A percentile compares a stretch with the other conserved stretches of the same genome.
phyloP scores from a whole-genome alignment of 2,113 vertebrate species.

The Myanophis thanlyinensis region DNA sequence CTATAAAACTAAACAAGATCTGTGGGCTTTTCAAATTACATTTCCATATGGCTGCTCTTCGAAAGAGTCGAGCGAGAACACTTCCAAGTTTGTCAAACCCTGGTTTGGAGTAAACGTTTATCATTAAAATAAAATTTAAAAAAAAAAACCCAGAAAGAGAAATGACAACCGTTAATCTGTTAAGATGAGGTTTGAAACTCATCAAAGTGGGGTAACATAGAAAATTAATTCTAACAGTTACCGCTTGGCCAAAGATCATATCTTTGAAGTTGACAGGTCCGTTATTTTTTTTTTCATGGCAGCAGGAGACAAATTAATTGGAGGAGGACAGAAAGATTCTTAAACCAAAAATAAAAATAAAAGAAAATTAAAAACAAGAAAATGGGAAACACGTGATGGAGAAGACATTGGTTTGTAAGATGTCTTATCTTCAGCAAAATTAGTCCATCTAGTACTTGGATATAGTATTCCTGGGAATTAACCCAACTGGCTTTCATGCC shows the following conservation, averaged over 20 bases:
- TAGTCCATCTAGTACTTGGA: background rate
- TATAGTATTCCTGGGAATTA: background rate
- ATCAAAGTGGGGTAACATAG: slow-evolving; percentile 11
- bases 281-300: slow-evolving; percentile 22
- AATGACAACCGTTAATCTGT: slow-evolving; percentile 28
- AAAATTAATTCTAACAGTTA: background rate
- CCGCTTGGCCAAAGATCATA: background rate
- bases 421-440: background rate
- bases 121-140: slow-evolving; percentile 1
- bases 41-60: slow-evolving; percentile 65
- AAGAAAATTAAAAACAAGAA: slow-evolving; percentile 12
- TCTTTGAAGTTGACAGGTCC: slow-evolving; percentile 10
- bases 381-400: background rate
- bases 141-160: slow-evolving; percentile 36
- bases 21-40: slow-evolving; percentile 63
- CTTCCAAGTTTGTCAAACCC: slow-evolving; percentile 51
- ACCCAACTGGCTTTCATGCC: background rate
- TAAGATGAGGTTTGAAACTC: slow-evolving; percentile 8
- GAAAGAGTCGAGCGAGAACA: slow-evolving; percentile 45
- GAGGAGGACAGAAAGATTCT: slow-evolving; percentile 8
- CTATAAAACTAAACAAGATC: slow-evolving; percentile 60
- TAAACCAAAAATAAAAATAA: background rate
- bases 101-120: slow-evolving; percentile 56
- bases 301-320: slow-evolving; percentile 13
- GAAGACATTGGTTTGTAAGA: background rate